These are phyloP conservation scores for Psittacara wagleri DNA, from an alignment of 2,113 vertebrate species.

Conservation along the genomic window DNA sequence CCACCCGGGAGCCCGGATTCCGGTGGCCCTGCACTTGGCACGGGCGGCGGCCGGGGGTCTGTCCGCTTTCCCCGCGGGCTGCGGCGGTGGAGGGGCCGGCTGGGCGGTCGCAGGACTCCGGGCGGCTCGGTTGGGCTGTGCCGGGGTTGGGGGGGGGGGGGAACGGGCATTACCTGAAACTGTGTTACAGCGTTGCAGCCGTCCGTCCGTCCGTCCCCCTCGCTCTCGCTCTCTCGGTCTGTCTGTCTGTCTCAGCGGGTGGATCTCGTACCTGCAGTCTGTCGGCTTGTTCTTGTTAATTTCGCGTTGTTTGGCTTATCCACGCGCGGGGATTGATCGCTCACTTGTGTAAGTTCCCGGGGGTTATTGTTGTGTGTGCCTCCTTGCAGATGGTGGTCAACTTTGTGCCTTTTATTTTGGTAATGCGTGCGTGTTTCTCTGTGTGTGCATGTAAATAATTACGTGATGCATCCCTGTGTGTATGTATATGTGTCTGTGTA, in stretches of 20 bases:
- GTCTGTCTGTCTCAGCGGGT: neutral
- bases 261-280: constrained; percentile 37
- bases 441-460: neutral
- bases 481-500: neutral
- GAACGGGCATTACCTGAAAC: constrained; percentile 62
- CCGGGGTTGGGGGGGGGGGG: neutral
- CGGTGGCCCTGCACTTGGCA: constrained; percentile 63
- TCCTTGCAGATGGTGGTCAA: constrained; percentile 66
- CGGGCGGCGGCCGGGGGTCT: constrained; percentile 25
- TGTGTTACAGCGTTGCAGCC: neutral
- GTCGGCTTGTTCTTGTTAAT: neutral
- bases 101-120: constrained; percentile 21
- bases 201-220: neutral
- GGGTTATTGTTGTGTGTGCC: constrained; percentile 24
- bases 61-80: constrained; percentile 21
- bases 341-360: constrained; percentile 69
- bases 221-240: neutral
- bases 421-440: neutral
- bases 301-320: constrained; percentile 47
- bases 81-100: neutral
- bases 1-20: constrained; percentile 56
- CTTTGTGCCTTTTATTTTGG: constrained; percentile 66
- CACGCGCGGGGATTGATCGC: constrained; percentile 37
- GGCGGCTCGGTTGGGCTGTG: constrained; percentile 13
- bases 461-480: neutral